phyloP scores from a whole-genome alignment of 2,113 vertebrate genomes.

The Marmota monax region DNA sequence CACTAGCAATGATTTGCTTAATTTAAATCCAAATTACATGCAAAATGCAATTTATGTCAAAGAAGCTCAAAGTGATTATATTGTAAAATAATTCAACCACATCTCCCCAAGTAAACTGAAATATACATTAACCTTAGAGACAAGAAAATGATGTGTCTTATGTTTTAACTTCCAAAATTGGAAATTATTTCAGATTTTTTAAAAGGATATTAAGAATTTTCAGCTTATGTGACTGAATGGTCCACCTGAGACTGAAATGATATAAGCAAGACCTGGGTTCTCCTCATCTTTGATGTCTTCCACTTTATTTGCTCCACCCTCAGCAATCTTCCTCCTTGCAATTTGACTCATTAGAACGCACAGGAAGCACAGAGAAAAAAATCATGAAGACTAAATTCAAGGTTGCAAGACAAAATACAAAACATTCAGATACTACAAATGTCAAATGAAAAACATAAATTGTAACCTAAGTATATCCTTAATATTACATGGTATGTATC shows the following conservation, averaged over 20 bases:
- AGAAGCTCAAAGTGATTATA: neutral
- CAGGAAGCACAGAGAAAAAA: neutral
- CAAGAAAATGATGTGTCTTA: neutral
- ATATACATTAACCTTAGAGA: neutral
- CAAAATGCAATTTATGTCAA: neutral
- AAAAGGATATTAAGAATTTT: neutral
- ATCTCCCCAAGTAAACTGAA: neutral
- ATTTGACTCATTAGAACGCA: neutral
- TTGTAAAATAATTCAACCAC: neutral
- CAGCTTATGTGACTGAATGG: neutral
- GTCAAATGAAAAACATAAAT: neutral
- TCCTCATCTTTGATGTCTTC: neutral
- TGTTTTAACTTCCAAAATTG: neutral
- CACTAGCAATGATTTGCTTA: neutral
- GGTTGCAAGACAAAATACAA: neutral
- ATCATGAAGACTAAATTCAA: neutral
- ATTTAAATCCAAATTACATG: neutral
- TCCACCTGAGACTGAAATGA: neutral
- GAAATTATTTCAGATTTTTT: neutral
- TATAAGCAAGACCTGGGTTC: neutral
- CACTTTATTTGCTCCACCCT: neutral
- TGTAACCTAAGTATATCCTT: neutral
- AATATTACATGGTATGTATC: neutral
- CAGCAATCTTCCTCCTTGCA: neutral
- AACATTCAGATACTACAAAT: neutral